Evolutionary conservation across 1,140 invertebrate genomes (phyloP).

Genomic region (Rhyacophila brunnea): DNA sequence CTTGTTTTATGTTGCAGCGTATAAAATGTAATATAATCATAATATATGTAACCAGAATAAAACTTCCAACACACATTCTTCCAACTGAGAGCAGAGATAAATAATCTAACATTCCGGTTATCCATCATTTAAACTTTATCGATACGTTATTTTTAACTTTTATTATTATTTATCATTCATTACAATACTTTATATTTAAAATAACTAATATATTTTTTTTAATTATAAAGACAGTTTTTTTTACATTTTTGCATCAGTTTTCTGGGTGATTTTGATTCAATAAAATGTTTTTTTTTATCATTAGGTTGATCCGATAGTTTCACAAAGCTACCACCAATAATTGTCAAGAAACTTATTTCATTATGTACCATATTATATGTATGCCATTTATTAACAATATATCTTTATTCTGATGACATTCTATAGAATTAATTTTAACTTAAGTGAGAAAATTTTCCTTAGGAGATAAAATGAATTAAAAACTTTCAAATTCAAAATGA

Average conservation of each 20-base stretch:
- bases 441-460: no score
- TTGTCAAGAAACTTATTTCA: constrained; percentile 15
- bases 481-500: no score
- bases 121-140: constrained; percentile 35
- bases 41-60: no score
- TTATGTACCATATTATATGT: neutral
- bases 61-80: neutral
- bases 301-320: constrained; percentile 30
- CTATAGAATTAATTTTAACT: no score
- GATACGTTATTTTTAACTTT: constrained; percentile 33
- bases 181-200: constrained; percentile 35
- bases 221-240: constrained; percentile 31
- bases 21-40: no score
- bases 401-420: no score
- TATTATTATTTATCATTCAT: constrained; percentile 35
- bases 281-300: constrained; percentile 26
- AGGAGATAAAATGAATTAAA: no score
- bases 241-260: constrained; percentile 17
- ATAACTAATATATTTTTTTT: constrained; percentile 30
- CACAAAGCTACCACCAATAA: constrained; percentile 23
- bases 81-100: constrained; percentile 16
- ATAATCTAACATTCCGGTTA: constrained; percentile 31
- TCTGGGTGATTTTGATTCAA: constrained; percentile 19
- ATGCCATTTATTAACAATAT: no score
- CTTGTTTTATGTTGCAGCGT: no score